These are phyloP conservation scores for Cremastinae sp. DNA, from an alignment of 2,888 invertebrate genomes.

Conservation along the genomic window DNA sequence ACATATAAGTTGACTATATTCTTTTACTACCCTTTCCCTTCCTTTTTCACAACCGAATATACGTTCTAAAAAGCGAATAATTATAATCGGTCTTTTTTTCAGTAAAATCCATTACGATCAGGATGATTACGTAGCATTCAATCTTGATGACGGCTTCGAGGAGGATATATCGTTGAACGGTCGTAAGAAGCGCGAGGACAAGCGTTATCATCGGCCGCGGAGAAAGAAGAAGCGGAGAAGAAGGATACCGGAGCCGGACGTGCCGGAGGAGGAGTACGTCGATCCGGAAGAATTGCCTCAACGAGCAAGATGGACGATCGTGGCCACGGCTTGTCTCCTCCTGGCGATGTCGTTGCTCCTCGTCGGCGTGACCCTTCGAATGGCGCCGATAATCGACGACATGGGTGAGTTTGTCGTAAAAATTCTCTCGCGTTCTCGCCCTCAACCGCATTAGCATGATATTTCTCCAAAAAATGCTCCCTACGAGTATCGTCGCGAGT, in stretches of 20 bases:
- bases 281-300: conserved; percentile 92
- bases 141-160: conserved; percentile 81
- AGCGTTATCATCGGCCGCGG: conserved; percentile 74
- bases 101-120: conserved; percentile 81
- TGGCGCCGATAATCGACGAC: conserved; percentile 97
- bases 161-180: conserved; percentile 74
- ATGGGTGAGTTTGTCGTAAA: conserved; percentile 87
- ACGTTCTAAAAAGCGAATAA: background rate
- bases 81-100: conserved; percentile 51
- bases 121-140: conserved; percentile 82
- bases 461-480: background rate
- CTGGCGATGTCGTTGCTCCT: conserved; percentile 93
- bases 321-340: conserved; percentile 93
- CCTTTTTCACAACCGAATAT: too few species aligned
- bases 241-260: conserved; percentile 69
- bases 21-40: too few species aligned
- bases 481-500: background rate
- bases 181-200: conserved; percentile 66
- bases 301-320: conserved; percentile 94
- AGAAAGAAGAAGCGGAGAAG: conserved; percentile 77
- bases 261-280: conserved; percentile 82
- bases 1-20: conserved; percentile 6
- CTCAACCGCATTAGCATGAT: background rate
- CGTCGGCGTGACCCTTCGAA: conserved; percentile 94
- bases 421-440: background rate